These are phyloP conservation scores for Notiomystis cincta DNA, from an alignment of 2,113 vertebrate species.

Conservation along the genomic window DNA sequence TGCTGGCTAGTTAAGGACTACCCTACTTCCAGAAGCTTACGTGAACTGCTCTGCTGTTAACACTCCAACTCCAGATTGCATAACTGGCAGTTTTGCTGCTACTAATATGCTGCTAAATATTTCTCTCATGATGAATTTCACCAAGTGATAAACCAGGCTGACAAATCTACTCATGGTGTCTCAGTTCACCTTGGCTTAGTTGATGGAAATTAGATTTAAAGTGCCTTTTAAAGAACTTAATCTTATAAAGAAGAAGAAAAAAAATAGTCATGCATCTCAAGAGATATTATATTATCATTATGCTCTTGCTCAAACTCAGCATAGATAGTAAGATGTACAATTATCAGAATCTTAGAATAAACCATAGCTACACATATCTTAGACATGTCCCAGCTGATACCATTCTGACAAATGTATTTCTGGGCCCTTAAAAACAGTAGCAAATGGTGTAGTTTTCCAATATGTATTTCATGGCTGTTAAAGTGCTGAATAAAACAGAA, in stretches of 20 bases:
- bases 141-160: conserved; percentile 21
- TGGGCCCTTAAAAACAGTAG: neutral
- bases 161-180: neutral
- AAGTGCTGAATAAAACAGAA: neutral
- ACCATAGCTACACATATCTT: neutral
- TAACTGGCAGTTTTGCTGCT: conserved; percentile 41
- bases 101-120: conserved; percentile 49
- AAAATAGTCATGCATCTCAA: neutral
- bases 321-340: neutral
- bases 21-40: conserved; percentile 10
- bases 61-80: neutral
- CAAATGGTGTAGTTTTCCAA: neutral
- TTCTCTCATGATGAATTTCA: conserved; percentile 48
- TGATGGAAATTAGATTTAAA: neutral
- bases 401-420: neutral
- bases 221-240: neutral
- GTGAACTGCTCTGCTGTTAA: neutral
- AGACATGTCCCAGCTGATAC: neutral
- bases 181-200: neutral
- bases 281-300: neutral
- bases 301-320: neutral
- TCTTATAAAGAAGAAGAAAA: neutral
- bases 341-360: neutral
- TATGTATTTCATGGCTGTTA: neutral
- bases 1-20: neutral